These are phyloP conservation scores for Campoplex capitator DNA, from an alignment of 2,888 invertebrate species.

Conservation along the genomic window DNA sequence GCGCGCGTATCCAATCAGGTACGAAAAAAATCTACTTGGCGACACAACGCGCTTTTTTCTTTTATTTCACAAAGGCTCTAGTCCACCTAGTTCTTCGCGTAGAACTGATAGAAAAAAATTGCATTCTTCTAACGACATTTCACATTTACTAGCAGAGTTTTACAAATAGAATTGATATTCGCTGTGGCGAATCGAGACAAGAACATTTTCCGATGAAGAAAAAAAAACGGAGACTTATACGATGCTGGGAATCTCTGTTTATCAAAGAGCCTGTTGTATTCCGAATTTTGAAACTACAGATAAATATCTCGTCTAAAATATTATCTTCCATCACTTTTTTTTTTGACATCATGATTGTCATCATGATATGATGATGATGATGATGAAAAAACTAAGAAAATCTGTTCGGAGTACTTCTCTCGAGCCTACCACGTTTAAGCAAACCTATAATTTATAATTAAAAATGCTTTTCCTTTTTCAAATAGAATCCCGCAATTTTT, in stretches of 20 bases:
- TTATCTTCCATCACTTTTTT: too few species aligned
- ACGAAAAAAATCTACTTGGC: conserved; percentile 80
- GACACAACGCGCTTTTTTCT: conserved; percentile 79
- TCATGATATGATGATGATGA: background rate
- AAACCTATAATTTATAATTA: background rate
- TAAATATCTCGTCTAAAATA: too few species aligned
- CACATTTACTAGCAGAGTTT: background rate
- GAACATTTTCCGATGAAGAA: too few species aligned
- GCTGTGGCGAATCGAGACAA: too few species aligned
- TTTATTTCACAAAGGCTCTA: conserved; percentile 57
- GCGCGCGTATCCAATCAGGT: conserved; percentile 71
- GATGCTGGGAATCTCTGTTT: too few species aligned
- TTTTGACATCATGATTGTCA: background rate
- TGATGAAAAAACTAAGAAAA: background rate
- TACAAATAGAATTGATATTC: background rate
- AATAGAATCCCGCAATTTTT: background rate
- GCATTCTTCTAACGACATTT: conserved; percentile 26
- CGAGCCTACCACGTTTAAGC: background rate
- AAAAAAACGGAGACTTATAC: too few species aligned
- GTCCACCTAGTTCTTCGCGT: conserved; percentile 32
- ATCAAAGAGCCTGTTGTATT: too few species aligned
- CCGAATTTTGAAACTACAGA: too few species aligned
- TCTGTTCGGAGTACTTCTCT: background rate
- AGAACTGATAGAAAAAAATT: background rate
- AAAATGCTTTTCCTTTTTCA: background rate